Percentiles rank a stretch among this genome's conserved stretches.
phyloP scores from a whole-genome alignment of 2,888 invertebrate species.

The Amblyjoppa proteus region DNA sequence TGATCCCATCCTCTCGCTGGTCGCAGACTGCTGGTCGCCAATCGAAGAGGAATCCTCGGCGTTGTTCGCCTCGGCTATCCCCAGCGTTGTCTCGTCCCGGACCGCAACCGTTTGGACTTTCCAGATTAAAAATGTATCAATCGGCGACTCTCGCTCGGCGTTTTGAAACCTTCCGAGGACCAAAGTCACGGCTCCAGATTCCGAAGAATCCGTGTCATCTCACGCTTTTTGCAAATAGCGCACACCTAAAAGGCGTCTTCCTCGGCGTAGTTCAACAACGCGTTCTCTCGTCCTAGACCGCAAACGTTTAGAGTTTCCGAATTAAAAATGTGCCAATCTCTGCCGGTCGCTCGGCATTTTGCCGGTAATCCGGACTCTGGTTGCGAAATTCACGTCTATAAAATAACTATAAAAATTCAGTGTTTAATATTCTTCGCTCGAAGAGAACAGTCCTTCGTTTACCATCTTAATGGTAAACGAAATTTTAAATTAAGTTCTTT shows the following conservation, averaged over 20 bases:
- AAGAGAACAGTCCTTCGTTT: too few relatives aligned
- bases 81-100: background rate
- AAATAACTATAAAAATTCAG: too few relatives aligned
- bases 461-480: too few relatives aligned
- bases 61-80: conserved; percentile 24
- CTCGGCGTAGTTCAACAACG: background rate
- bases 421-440: too few relatives aligned
- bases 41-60: conserved; percentile 54
- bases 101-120: background rate
- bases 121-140: conserved; percentile 10
- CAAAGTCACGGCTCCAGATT: background rate
- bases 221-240: conserved; percentile 15
- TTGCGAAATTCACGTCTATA: too few relatives aligned
- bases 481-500: too few relatives aligned
- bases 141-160: background rate
- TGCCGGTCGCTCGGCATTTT: conserved; percentile 68
- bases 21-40: conserved; percentile 67
- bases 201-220: conserved; percentile 42
- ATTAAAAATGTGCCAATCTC: conserved; percentile 76
- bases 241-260: conserved; percentile 27
- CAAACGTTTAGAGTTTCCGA: conserved; percentile 60
- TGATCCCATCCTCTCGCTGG: conserved; percentile 47
- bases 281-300: background rate
- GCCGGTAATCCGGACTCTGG: background rate
- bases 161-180: conserved; percentile 38